phyloP scores from a whole-genome alignment of 1,140 invertebrate species.

The Drosophila jambulina region DNA sequence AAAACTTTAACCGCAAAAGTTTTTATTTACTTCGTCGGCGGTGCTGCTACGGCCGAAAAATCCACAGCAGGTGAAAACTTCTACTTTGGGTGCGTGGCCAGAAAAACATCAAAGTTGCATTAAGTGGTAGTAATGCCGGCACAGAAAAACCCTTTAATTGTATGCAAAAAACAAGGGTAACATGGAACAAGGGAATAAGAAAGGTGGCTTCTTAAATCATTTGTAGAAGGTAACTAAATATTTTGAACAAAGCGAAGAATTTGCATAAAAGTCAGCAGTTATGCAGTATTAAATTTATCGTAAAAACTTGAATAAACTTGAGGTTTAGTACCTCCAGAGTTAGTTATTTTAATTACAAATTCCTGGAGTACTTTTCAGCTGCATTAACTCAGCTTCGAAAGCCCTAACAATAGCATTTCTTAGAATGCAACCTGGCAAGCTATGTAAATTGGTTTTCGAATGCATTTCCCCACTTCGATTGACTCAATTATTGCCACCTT shows the following conservation, averaged over 20 bases:
- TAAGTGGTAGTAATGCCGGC: constrained; percentile 51
- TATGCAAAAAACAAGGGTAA: constrained; percentile 40
- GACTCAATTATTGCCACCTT: constrained; percentile 25
- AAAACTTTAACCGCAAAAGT: constrained; percentile 65
- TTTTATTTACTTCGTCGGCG: constrained; percentile 38
- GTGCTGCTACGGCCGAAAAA: constrained; percentile 34
- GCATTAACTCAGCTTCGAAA: background rate
- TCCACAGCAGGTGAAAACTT: constrained; percentile 61
- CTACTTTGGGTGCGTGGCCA: constrained; percentile 34
- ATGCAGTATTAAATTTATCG: background rate
- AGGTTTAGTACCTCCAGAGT: background rate
- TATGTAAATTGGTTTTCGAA: background rate
- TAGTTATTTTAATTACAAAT: background rate
- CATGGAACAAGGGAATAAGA: constrained; percentile 6
- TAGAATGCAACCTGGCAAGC: background rate
- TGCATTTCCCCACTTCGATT: constrained; percentile 2
- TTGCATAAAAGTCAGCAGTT: background rate
- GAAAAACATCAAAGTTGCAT: constrained; percentile 79
- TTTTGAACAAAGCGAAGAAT: background rate
- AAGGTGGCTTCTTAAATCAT: constrained; percentile 3
- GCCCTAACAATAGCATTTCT: background rate
- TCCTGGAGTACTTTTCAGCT: background rate
- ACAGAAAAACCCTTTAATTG: constrained; percentile 54
- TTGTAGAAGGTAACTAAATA: background rate
- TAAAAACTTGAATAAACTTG: background rate